Conservation (phyloP, 2,888 invertebrate species). For the Erebia palarica region DNA sequence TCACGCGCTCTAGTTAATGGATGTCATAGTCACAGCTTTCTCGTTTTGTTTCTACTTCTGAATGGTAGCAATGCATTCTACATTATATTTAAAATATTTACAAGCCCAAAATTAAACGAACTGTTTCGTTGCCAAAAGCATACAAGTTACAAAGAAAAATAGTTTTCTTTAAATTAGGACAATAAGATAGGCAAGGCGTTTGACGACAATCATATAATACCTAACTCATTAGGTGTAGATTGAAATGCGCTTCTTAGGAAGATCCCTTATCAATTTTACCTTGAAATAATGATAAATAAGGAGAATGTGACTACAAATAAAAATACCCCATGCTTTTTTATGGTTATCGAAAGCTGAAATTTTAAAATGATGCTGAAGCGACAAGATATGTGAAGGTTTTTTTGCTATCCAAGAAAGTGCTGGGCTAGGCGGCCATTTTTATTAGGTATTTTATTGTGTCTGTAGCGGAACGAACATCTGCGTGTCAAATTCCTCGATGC, state of each 20-base stretch:
- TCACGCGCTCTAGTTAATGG: constrained; percentile 30
- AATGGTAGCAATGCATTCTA: constrained; percentile 11
- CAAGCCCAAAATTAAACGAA: background rate
- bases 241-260: no score
- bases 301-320: no score
- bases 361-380: constrained; percentile 14
- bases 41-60: constrained; percentile 25
- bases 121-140: background rate
- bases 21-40: constrained; percentile 31
- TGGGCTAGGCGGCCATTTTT: constrained; percentile 57
- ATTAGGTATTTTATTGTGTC: constrained; percentile 74
- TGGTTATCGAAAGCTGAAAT: background rate
- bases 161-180: no score
- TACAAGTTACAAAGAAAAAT: no score
- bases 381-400: constrained; percentile 19
- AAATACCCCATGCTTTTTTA: no score
- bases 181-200: no score
- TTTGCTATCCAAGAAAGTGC: constrained; percentile 33
- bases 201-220: no score
- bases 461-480: constrained; percentile 76
- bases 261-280: no score
- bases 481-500: constrained; percentile 79
- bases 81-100: background rate
- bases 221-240: no score
- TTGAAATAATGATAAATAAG: no score